Evolutionary conservation across 2,888 invertebrate species (phyloP), one percentile per base, ranked within the genome.

Genomic region (Dexiosoma caninum): DNA sequence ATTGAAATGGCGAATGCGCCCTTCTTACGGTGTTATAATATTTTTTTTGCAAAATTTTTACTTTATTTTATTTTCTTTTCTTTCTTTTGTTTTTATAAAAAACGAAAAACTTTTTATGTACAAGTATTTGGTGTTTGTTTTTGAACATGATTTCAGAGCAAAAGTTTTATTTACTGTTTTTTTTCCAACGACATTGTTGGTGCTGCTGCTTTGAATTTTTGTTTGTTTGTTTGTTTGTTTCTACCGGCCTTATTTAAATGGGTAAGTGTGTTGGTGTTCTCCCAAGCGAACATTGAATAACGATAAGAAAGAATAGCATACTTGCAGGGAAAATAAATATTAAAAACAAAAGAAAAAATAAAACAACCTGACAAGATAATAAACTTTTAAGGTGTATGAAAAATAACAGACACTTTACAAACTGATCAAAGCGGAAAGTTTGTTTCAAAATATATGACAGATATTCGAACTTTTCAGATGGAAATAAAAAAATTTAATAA

Each of bases 1-100:
- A 49, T 69, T 64, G 49, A 64, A 49, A 74, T 79, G 74, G 69
- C 69, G 69, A 64, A 79, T 74, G 69, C n/a, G 32, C 49, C 57
- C 49, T 69, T 57, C n/a, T 74, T 64, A 19, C 23, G 32, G 60
- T 67, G 67, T 64, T 71, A 27, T 37, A 60, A 62, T 55, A 16
- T 49, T 62, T 66, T 46, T 21, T 0, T 37, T 30, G 23, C 3
- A 37, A 70, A 70, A 40, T 27, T 74, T 74, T 6, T 27, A 5
- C 27, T 27, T 27, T 27, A 3, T 27, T 27, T 27, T 27, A 27
- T 27, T 27, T 27, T 27, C 4, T 27, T 5, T 27, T 5, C 27
- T 27, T 27, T 27, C n/a, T n/a, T 27, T 27, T 6, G 4, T 27
- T 27, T 27, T 27, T 27, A 27, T 27, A 27, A 27, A 27, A n/a